Conservation (phyloP, 1,140 invertebrate genomes). For the Cataglyphis hispanica region DNA sequence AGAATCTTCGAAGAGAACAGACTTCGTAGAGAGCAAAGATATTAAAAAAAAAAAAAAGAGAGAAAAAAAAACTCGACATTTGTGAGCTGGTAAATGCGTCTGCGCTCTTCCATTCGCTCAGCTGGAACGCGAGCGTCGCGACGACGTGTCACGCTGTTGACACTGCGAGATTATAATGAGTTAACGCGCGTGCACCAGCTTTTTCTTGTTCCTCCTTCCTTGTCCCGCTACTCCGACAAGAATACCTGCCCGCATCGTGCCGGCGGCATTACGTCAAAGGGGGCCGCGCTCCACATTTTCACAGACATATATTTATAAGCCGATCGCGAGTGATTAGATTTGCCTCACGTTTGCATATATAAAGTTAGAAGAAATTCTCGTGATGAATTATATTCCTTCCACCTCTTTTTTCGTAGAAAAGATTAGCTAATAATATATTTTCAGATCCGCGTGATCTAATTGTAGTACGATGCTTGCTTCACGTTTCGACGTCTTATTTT, state of each 20-base stretch:
- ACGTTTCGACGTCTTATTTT: slow-evolving; percentile 6
- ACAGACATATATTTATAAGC: slow-evolving; percentile 30
- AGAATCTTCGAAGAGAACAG: neutral
- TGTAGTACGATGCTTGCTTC: neutral
- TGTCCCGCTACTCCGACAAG: neutral
- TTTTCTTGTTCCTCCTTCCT: neutral
- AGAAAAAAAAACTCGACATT: neutral
- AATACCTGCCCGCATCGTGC: slow-evolving; percentile 6
- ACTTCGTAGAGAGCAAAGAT: neutral
- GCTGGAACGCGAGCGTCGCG: neutral
- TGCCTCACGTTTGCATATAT: neutral
- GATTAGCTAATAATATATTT: slow-evolving; percentile 24
- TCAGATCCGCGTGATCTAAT: slow-evolving; percentile 18
- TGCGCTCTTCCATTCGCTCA: slow-evolving; percentile 13
- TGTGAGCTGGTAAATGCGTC: neutral
- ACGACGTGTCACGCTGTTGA: slow-evolving; percentile 25
- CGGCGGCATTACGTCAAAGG: slow-evolving; percentile 54
- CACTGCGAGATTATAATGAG: slow-evolving; percentile 41
- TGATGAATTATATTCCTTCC: neutral
- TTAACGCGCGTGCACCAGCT: slow-evolving; percentile 9
- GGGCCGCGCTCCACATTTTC: slow-evolving; percentile 12
- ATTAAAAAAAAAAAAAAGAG: neutral
- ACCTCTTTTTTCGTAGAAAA: neutral
- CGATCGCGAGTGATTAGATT: neutral
- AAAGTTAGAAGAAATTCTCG: neutral